Conservation (phyloP, 2,797 vertebrate genomes). For the Helicolenus hilgendorfi region DNA sequence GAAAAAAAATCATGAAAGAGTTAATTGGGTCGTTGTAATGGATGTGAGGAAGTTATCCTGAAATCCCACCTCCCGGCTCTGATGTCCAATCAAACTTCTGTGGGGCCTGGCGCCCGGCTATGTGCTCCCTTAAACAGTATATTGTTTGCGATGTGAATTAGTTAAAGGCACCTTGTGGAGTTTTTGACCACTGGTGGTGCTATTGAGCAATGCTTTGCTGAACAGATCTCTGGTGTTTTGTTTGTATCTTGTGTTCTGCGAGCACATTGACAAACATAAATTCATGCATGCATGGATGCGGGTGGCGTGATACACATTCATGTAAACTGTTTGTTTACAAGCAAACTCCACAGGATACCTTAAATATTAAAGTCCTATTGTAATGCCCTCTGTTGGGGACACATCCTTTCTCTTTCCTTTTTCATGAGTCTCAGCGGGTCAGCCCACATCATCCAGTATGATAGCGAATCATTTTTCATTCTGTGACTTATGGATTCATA, state of each 20-base stretch:
- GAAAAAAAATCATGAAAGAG: too few relatives aligned
- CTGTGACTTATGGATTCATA: not conserved
- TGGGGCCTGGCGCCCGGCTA: too few relatives aligned
- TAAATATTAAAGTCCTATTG: not conserved
- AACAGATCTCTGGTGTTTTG: not conserved
- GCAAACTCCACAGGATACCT: not conserved
- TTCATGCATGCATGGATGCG: not conserved
- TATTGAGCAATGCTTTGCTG: not conserved
- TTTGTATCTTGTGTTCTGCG: not conserved
- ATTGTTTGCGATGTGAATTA: not conserved
- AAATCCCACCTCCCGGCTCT: too few relatives aligned
- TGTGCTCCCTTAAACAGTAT: not conserved
- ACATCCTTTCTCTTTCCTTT: not conserved
- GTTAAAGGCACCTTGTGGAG: not conserved
- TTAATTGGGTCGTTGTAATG: too few relatives aligned
- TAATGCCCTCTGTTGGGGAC: not conserved
- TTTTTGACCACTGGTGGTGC: not conserved
- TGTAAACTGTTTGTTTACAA: not conserved
- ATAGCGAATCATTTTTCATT: not conserved
- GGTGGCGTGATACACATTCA: not conserved
- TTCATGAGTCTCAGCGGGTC: not conserved
- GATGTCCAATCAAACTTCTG: too few relatives aligned
- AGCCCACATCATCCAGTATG: not conserved
- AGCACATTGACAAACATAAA: not conserved
- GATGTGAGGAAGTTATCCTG: too few relatives aligned